phyloP scores from a whole-genome alignment of 2,888 invertebrate species.

The Drosophila bunnanda region DNA sequence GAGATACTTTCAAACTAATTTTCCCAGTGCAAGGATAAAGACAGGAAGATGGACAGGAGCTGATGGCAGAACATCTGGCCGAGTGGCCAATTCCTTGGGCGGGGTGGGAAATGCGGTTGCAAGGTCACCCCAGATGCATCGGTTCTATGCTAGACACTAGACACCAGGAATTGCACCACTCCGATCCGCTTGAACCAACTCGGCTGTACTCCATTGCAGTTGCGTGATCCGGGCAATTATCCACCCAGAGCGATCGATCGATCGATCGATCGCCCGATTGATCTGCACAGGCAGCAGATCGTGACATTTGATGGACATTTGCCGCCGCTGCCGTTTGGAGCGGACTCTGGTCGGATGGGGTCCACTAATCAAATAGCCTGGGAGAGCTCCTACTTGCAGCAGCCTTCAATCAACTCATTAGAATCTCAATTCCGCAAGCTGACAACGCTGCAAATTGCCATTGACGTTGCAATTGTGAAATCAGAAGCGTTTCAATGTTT shows the following conservation, averaged over 20 bases:
- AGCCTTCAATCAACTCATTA: conserved; percentile 69
- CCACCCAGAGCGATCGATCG: conserved; percentile 44
- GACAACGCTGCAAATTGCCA: conserved; percentile 76
- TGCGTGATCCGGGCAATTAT: conserved; percentile 73
- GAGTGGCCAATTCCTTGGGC: conserved; percentile 30
- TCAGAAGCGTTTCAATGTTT: conserved; percentile 76
- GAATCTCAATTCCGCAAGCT: conserved; percentile 72
- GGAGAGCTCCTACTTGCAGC: conserved; percentile 30
- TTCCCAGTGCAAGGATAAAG: conserved; percentile 14
- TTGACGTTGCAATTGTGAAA: conserved; percentile 81
- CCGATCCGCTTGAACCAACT: background rate
- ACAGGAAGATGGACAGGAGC: conserved; percentile 62
- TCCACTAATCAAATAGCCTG: conserved; percentile 72
- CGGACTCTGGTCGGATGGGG: conserved; percentile 54
- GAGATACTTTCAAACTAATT: background rate
- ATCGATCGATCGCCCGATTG: conserved; percentile 64
- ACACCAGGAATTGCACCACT: conserved; percentile 3
- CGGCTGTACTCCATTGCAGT: conserved; percentile 29
- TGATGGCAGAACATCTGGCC: conserved; percentile 46
- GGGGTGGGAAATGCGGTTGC: conserved; percentile 56
- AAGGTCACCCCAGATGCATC: conserved; percentile 55
- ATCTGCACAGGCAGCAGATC: conserved; percentile 72
- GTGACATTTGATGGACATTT: conserved; percentile 83
- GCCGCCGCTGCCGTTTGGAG: conserved; percentile 78
- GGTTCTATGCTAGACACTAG: conserved; percentile 35